Base-by-base conservation (phyloP, 2,888 invertebrate species). In the Apantesis nais region DNA sequence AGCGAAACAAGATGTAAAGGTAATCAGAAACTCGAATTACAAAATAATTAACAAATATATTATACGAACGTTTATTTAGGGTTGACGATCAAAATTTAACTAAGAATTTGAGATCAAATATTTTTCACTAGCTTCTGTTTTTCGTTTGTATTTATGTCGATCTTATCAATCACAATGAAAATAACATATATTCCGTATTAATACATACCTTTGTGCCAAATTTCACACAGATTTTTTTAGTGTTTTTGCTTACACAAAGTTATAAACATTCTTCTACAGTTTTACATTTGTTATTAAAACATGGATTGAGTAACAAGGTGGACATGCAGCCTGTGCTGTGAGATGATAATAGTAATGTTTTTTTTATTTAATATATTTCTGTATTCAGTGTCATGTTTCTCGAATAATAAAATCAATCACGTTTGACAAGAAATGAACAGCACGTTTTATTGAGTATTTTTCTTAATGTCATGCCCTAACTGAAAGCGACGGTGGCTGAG, bases 21-120 rank as follows among this genome's bases (percentile, higher is more conserved):
- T 71, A 75, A 74, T 72, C 63, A 71, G 71, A 74, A 68, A 74
- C 70, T 62, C 68, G 37, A 75, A 72, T 72, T 66, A 67, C 71
- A 65, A 62, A 67, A 78, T 76, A 76, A 78, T 73, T 77, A 73
- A 78, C 48, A 61, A 70, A 71, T 67, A 63, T 71, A 76, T 73
- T 67, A 41, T 72, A 66, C 66, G 22, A 67, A 55, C 41, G 66
- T 66, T 14, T 31, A 25, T 4, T 25, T 48, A 77, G 77, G 77
- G 75, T 48, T 79, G 34, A 41, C 62, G 19, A 66, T 8, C 5
- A 62, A 34, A 14, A 39, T 37, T 37, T 34, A n/a, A 62, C n/a
- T 39, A n/a, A 8, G 11, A 55, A 29, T 58, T 29, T 2, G 14
- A 58, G 14, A 16, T 58, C 29, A 14, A 2, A 55, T 55, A 55